A percentile compares a stretch with the other conserved stretches of the same genome.
These are phyloP conservation scores for Hydrochoerus hydrochaeris DNA, from an alignment of 2,113 vertebrate species.

Conservation along the genomic window DNA sequence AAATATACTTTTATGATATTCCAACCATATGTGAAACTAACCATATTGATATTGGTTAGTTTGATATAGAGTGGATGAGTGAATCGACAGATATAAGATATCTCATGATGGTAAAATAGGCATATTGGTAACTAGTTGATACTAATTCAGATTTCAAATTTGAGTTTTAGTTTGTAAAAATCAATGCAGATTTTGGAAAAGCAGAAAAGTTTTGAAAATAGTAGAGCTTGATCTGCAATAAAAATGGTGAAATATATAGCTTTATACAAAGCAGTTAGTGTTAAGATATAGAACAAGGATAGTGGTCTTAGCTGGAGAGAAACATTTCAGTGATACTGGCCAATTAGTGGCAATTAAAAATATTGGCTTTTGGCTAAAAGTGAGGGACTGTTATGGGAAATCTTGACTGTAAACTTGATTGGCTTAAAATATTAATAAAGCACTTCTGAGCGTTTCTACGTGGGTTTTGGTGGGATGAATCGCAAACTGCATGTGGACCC, in stretches of 20 bases:
- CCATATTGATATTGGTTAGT: neutral
- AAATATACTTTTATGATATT: neutral
- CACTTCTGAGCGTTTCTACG: neutral
- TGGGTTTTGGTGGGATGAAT: neutral
- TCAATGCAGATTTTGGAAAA: neutral
- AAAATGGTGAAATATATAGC: neutral
- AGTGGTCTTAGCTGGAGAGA: neutral
- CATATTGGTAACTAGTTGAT: neutral
- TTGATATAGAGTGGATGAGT: neutral
- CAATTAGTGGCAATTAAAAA: neutral
- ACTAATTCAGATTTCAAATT: neutral
- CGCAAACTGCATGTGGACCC: neutral
- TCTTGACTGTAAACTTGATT: neutral
- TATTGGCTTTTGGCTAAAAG: neutral
- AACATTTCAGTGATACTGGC: neutral
- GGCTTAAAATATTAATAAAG: neutral
- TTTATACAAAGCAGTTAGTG: neutral
- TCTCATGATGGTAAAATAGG: neutral
- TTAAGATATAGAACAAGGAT: neutral
- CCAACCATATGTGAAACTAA: conserved; percentile 3
- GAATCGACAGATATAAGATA: neutral
- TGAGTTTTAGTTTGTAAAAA: neutral
- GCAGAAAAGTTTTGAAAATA: neutral
- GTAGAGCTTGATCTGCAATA: neutral
- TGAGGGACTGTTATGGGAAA: neutral